phyloP scores from a whole-genome alignment of 1,140 invertebrate species.

The Bombus waltoni region DNA sequence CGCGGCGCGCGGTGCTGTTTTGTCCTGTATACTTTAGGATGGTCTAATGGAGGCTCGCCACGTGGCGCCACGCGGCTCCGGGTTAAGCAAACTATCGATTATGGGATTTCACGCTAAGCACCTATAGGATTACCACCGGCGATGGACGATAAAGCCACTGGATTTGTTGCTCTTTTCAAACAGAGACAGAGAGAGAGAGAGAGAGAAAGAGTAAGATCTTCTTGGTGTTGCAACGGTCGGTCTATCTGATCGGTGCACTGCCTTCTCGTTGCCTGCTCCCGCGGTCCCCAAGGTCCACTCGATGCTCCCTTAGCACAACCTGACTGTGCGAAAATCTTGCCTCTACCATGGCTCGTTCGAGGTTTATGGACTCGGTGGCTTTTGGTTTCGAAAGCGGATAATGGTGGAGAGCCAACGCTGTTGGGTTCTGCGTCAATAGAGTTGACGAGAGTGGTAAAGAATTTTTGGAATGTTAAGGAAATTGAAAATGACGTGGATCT shows the following conservation, averaged over 20 bases:
- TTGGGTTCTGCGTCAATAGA: no score
- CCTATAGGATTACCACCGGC: slow-evolving; percentile 80
- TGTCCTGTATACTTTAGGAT: slow-evolving; percentile 52
- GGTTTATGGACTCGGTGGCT: not conserved
- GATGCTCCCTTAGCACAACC: not conserved
- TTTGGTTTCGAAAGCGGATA: not conserved
- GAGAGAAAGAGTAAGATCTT: slow-evolving; percentile 21
- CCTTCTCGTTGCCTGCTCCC: slow-evolving; percentile 19
- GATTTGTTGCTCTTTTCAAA: slow-evolving; percentile 82
- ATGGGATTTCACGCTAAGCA: slow-evolving; percentile 82
- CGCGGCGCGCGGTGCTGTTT: slow-evolving; percentile 1
- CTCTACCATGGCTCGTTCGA: not conserved
- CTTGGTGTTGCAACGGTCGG: slow-evolving; percentile 34
- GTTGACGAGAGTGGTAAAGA: no score
- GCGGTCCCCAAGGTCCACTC: not conserved
- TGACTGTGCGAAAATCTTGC: slow-evolving; percentile 37
- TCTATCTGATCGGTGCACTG: slow-evolving; percentile 59
- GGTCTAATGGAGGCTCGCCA: slow-evolving; percentile 79
- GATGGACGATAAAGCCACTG: slow-evolving; percentile 80
- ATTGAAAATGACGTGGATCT: no score
- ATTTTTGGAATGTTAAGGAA: no score
- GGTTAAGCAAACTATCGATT: slow-evolving; percentile 83
- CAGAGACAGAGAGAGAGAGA: not conserved
- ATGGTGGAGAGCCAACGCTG: no score
- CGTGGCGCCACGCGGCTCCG: slow-evolving; percentile 81